Percentiles rank a stretch among this genome's conserved stretches.
These are phyloP conservation scores for Cacatua alba DNA, from an alignment of 2,113 vertebrate species.

Conservation along the genomic window DNA sequence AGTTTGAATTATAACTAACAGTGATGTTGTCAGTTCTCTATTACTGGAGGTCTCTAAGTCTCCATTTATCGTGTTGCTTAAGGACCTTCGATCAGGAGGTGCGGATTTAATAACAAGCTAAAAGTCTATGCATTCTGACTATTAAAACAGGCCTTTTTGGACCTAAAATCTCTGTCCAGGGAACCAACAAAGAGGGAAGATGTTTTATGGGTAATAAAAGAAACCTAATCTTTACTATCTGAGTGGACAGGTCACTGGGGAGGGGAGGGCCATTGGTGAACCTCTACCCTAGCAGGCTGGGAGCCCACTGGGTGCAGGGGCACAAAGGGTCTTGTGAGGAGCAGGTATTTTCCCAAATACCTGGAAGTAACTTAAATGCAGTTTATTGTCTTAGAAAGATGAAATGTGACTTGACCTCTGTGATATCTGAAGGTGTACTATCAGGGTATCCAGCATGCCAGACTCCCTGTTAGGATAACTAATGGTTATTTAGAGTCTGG, in stretches of 20 bases:
- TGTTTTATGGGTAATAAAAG: background rate
- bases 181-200: background rate
- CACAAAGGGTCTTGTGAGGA: background rate
- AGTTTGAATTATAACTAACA: background rate
- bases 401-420: background rate
- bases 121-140: background rate
- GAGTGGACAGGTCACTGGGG: background rate
- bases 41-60: background rate
- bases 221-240: background rate
- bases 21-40: background rate
- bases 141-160: background rate
- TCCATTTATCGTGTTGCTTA: background rate
- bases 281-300: background rate
- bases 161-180: background rate
- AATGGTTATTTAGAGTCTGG: background rate
- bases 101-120: background rate
- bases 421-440: background rate
- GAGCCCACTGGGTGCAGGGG: accelerated
- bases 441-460: background rate
- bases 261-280: background rate
- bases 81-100: background rate
- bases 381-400: background rate
- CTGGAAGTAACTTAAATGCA: background rate
- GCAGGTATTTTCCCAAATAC: background rate
- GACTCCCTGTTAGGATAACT: background rate